Evolutionary conservation across 2,888 invertebrate genomes (phyloP), one percentile per base, ranked within the genome.

Genomic region (Anthophora plumipes): DNA sequence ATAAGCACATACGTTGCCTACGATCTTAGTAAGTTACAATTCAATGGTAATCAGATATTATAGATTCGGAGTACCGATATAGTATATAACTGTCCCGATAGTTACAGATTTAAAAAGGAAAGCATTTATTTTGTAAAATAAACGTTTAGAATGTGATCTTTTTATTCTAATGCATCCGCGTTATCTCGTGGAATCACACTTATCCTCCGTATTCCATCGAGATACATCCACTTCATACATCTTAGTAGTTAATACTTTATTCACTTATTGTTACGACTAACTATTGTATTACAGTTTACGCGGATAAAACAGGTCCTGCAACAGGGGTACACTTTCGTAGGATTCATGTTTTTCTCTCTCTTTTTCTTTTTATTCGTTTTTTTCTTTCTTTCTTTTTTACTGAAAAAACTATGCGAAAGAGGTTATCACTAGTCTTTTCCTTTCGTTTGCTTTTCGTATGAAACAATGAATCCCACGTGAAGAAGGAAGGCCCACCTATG

Each of bases 281-380:
- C 85, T 88, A 85, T 85, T 87, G 87, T 89, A 87, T 88, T 88
- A 88, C 86, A 89, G 87, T 89, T 90, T 84, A 87, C 87, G 86
- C 82, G 88, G 84, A 82, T 89, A 85, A 89, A 90, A 89, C 87
- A 80, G 77, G 77, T 85, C 74, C 75, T 77, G 75, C 81, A 81
- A 77, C 54, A 64, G 64, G 71, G 63, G 55, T 72, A 81, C 64
- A 60, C 48, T 71, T 74, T 73, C 69, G 60, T 76, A 75, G 74
- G 82, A 73, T 79, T 77, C 85, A 71, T 78, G 77, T 77, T 59
- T 74, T 59, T 43, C 31, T 55, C 9, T 43, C 14, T 31, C 8
- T 25, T 17, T 22, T 5, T 8, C 11, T 48, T 14, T 66, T n/a
- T 50, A n/a, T 52, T 43, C 7, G n/a, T 11, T 39, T 11, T 37